Evolutionary conservation across 2,888 invertebrate species (phyloP).

Genomic region (Zelleria hepariella): DNA sequence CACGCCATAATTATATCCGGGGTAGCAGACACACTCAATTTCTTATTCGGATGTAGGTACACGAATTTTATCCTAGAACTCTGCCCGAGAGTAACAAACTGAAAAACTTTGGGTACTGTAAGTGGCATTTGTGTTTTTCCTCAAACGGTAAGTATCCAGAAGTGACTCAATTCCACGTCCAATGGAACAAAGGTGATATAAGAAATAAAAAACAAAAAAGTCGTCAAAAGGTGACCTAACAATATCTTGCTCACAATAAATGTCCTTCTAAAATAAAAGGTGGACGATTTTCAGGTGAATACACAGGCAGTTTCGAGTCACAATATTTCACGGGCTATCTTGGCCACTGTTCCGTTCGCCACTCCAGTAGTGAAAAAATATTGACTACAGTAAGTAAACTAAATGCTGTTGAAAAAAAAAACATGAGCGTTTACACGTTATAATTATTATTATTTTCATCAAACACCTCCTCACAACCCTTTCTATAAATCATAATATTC

Average conservation of each 20-base stretch:
- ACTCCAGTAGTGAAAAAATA: background rate
- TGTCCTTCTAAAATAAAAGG: background rate
- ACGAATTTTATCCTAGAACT: background rate
- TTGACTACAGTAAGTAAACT: background rate
- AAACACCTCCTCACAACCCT: too few species aligned
- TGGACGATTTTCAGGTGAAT: background rate
- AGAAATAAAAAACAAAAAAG: background rate
- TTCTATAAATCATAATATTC: too few species aligned
- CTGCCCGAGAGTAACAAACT: background rate
- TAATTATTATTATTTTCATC: too few species aligned
- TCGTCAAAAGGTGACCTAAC: background rate
- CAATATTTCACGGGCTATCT: conserved; percentile 1
- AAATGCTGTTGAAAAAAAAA: too few species aligned
- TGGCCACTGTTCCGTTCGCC: background rate
- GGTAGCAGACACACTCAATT: background rate
- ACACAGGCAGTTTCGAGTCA: background rate
- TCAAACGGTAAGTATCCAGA: background rate
- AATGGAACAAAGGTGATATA: background rate
- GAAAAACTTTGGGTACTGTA: background rate
- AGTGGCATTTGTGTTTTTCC: background rate
- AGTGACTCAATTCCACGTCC: background rate
- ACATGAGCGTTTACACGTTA: too few species aligned
- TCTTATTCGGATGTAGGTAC: background rate
- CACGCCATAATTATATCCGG: background rate
- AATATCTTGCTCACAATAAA: background rate